Evolutionary conservation across 2,888 invertebrate genomes (phyloP).

Genomic region (Cactoblastis cactorum): DNA sequence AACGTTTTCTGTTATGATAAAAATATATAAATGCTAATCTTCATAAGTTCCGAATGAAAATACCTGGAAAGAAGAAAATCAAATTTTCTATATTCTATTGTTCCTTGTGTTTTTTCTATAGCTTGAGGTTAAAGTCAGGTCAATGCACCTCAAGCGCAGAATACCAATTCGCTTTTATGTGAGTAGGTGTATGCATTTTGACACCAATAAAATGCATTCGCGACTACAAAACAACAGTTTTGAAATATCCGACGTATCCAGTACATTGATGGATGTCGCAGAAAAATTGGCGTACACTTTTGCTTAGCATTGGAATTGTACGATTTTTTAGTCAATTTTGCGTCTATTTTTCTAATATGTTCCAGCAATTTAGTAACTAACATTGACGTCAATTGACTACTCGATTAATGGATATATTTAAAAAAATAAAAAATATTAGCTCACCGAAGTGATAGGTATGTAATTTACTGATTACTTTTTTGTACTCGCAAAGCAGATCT

Average conservation of each 20-base stretch:
- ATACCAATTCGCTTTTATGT: conserved; percentile 25
- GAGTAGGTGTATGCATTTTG: conserved; percentile 27
- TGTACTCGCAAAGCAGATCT: too few species aligned
- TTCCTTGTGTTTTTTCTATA: conserved; percentile 7
- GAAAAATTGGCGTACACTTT: background rate
- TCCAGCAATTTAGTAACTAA: too few species aligned
- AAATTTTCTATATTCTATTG: background rate
- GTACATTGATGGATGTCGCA: background rate
- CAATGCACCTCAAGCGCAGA: conserved; percentile 36
- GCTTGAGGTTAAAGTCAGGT: conserved; percentile 28
- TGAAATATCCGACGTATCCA: conserved; percentile 8
- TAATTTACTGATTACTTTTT: too few species aligned
- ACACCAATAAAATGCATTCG: conserved; percentile 26
- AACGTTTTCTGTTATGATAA: too few species aligned
- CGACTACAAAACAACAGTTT: conserved; percentile 14
- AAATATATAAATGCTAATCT: too few species aligned
- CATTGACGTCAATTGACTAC: too few species aligned
- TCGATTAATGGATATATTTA: too few species aligned
- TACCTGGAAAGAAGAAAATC: background rate
- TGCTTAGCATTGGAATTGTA: background rate
- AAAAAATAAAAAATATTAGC: too few species aligned
- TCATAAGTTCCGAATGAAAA: too few species aligned
- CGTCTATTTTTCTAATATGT: background rate
- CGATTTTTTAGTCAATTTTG: background rate
- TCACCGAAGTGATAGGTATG: too few species aligned